Evolutionary conservation across 1,140 invertebrate genomes (phyloP).

Genomic region (Phenacoccus solenopsis): DNA sequence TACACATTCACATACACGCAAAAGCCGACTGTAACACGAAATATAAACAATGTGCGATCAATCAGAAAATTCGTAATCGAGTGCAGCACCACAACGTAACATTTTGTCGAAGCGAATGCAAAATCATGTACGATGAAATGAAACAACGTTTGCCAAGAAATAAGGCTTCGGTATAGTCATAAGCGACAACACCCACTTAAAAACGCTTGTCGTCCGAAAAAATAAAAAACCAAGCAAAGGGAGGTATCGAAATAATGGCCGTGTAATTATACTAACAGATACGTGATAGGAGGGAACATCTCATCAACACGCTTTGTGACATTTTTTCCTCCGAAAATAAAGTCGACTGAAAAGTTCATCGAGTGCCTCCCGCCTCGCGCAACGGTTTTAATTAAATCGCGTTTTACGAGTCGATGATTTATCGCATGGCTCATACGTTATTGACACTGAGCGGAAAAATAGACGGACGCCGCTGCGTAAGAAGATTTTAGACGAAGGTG

Average conservation of each 20-base stretch:
- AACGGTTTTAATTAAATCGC: background rate
- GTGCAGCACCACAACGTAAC: too few species aligned
- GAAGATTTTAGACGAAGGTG: too few species aligned
- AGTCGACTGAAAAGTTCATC: background rate
- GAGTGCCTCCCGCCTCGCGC: background rate
- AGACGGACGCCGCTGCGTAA: background rate
- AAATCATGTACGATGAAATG: background rate
- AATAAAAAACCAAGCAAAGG: background rate
- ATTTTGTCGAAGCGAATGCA: background rate
- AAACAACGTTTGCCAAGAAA: constrained; percentile 1
- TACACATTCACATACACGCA: too few species aligned
- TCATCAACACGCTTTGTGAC: background rate
- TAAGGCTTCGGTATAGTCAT: background rate
- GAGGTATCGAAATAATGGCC: background rate
- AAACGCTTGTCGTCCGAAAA: background rate
- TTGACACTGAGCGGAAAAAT: background rate
- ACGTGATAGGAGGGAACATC: background rate
- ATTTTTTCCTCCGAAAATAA: background rate
- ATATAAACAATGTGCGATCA: too few species aligned
- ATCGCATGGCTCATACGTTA: background rate
- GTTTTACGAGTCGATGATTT: background rate
- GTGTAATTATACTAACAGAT: background rate
- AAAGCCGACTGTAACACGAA: too few species aligned
- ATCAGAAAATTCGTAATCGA: too few species aligned
- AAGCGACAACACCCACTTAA: background rate